Percentiles rank a stretch among this genome's conserved stretches.
Conservation (phyloP, 1,140 invertebrate genomes). For the Drosophila kurseongensis region DNA sequence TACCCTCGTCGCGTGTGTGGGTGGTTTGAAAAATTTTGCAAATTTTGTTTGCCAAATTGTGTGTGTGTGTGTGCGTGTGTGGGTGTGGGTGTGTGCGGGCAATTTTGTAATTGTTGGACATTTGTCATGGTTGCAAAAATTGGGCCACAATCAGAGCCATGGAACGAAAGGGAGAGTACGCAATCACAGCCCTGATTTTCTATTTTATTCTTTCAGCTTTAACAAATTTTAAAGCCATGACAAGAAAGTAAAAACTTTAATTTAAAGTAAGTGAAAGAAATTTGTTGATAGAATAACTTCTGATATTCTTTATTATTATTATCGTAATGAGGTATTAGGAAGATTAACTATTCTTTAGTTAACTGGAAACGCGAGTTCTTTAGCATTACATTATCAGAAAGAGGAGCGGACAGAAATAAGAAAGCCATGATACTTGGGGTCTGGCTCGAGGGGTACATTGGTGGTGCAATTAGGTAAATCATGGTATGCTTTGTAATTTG, state of each 20-base stretch:
- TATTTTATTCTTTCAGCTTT: not conserved
- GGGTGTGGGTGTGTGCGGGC: not conserved
- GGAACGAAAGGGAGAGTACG: conserved; percentile 19
- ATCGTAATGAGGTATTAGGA: no score
- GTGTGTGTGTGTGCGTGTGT: not conserved
- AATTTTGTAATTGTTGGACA: conserved; percentile 51
- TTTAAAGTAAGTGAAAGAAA: no score
- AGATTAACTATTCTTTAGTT: no score
- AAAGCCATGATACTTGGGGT: not conserved
- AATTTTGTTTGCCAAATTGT: conserved; percentile 51
- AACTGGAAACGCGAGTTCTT: not conserved
- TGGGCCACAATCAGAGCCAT: conserved; percentile 29
- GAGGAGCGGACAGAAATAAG: no score
- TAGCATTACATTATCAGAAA: not conserved
- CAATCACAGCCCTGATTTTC: conserved; percentile 8
- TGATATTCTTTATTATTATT: no score
- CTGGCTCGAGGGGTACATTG: not conserved
- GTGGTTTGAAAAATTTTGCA: conserved; percentile 49
- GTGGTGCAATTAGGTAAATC: conserved; percentile 72
- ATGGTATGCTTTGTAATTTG: conserved; percentile 69
- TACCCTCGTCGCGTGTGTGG: not conserved
- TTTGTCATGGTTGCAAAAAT: conserved; percentile 37
- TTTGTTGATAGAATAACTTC: no score
- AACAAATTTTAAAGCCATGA: not conserved
- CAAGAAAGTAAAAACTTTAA: not conserved